A percentile compares a stretch with the other conserved stretches of the same genome.
These are phyloP conservation scores for Anarhynchus alexandrinus DNA, from an alignment of 2,113 vertebrate genomes.

Conservation along the genomic window DNA sequence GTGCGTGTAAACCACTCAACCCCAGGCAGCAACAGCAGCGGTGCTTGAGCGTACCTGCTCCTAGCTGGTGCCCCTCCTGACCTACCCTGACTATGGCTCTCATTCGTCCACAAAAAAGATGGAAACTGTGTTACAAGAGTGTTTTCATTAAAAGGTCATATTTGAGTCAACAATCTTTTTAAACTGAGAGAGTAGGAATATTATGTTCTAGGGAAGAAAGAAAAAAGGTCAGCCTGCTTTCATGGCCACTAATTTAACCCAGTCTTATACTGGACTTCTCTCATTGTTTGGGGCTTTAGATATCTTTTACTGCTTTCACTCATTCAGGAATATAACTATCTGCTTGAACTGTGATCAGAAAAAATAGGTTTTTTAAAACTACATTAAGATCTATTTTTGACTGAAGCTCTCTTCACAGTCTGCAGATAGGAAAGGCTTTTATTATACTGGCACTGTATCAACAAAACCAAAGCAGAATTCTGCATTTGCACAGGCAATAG, in stretches of 20 bases:
- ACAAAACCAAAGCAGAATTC: not conserved
- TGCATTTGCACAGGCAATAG: not conserved
- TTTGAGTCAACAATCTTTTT: not conserved
- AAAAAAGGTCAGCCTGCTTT: not conserved
- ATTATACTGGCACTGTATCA: not conserved
- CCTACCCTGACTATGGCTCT: not conserved
- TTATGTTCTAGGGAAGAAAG: not conserved
- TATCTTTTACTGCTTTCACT: not conserved
- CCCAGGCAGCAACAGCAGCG: not conserved
- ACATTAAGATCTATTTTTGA: not conserved
- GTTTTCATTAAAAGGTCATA: not conserved
- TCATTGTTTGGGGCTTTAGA: not conserved
- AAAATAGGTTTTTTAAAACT: not conserved
- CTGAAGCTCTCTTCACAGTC: not conserved
- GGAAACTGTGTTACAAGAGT: not conserved
- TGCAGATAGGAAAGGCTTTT: not conserved
- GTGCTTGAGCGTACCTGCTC: not conserved
- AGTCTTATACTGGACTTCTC: not conserved
- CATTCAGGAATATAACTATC: not conserved
- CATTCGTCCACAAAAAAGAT: not conserved
- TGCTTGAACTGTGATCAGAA: not conserved
- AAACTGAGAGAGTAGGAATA: not conserved
- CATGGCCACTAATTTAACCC: not conserved
- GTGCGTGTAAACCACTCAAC: rapidly evolving
- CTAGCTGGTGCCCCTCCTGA: not conserved